Conservation (phyloP, 1,140 invertebrate genomes). For the Tribolium castaneum region DNA sequence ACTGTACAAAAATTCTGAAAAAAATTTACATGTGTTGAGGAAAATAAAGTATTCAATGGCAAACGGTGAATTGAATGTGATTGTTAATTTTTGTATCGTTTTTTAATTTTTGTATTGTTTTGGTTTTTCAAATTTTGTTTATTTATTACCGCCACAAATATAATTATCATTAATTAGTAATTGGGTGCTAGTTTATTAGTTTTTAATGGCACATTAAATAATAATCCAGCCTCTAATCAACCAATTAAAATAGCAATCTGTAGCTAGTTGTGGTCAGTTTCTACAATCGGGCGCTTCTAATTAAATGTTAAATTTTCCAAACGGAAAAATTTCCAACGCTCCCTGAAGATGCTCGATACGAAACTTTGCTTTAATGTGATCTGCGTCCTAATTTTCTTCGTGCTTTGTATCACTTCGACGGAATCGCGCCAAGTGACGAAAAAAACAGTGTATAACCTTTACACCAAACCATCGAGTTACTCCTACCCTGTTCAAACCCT, state of each 20-base stretch:
- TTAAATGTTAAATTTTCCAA: not conserved
- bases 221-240: not conserved
- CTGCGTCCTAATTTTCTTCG: not conserved
- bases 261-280: not conserved
- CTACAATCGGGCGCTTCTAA: too few species aligned
- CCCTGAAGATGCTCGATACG: not conserved
- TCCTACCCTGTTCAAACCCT: conserved; percentile 48
- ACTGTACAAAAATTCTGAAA: too few species aligned
- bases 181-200: not conserved
- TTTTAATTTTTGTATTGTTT: too few species aligned
- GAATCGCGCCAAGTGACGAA: not conserved
- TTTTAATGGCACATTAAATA: not conserved
- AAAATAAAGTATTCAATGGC: too few species aligned
- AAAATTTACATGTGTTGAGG: too few species aligned
- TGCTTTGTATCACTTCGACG: conserved; percentile 6
- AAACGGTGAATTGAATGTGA: too few species aligned
- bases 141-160: too few species aligned
- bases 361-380: not conserved
- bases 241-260: conserved; percentile 9
- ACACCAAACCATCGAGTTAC: conserved; percentile 48
- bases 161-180: too few species aligned
- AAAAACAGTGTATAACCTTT: conserved; percentile 36
- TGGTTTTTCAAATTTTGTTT: too few species aligned
- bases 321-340: not conserved
- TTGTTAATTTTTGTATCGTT: too few species aligned